Evolutionary conservation across 92 coral and sea anemone species (phyloP).

Genomic region (Blastomussa wellsi): DNA sequence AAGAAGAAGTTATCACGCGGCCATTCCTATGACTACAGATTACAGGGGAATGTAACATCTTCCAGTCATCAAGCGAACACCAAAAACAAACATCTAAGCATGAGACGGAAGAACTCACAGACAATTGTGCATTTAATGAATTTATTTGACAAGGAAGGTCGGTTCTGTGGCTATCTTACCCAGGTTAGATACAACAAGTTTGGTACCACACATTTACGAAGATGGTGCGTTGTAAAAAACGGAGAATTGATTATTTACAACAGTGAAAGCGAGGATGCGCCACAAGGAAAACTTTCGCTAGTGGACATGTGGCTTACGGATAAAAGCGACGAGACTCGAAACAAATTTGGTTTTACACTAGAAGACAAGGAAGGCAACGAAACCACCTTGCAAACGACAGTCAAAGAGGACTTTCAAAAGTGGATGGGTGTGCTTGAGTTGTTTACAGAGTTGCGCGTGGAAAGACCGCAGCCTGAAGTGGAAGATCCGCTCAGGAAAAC

Average conservation of each 20-base stretch:
- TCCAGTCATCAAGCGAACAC: conserved; percentile 38
- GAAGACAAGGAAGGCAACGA: conserved; percentile 74
- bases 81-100: conserved; percentile 56
- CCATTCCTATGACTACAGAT: conserved; percentile 45
- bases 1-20: conserved; percentile 63
- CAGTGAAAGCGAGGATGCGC: conserved; percentile 69
- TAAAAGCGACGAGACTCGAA: conserved; percentile 61
- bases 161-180: conserved; percentile 87
- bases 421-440: conserved; percentile 79
- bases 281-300: conserved; percentile 58
- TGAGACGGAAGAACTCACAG: conserved; percentile 71
- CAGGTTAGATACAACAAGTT: conserved; percentile 79
- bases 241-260: conserved; percentile 81
- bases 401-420: conserved; percentile 72
- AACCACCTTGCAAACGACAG: conserved; percentile 59
- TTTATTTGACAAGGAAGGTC: conserved; percentile 88
- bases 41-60: conserved; percentile 46
- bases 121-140: conserved; percentile 63
- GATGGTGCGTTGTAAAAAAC: conserved; percentile 93
- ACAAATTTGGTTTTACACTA: conserved; percentile 65
- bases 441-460: conserved; percentile 77
- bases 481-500: conserved; percentile 33
- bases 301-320: conserved; percentile 88
- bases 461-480: conserved; percentile 44
- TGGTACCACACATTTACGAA: conserved; percentile 84